Conservation (phyloP, 2,113 vertebrate genomes). For the Polypterus senegalus region DNA sequence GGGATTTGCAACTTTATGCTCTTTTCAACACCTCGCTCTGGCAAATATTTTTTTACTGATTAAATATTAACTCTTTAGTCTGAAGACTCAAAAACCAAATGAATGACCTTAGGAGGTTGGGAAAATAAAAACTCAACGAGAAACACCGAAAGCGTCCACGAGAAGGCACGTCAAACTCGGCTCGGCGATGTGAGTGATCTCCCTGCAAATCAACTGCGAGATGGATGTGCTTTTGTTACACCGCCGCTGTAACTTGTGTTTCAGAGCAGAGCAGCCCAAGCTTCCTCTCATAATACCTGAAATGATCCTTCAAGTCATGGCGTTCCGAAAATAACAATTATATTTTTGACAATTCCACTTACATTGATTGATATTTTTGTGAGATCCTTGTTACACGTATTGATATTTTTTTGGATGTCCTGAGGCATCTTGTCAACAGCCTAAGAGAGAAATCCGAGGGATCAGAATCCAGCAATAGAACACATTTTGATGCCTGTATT, state of each 20-base stretch:
- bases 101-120: no score
- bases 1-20: no score
- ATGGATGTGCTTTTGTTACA: no score
- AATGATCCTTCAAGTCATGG: neutral
- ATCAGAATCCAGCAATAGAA: neutral
- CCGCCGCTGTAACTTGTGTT: neutral
- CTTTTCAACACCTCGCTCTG: no score
- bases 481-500: neutral
- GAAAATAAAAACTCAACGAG: no score
- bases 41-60: no score
- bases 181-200: no score
- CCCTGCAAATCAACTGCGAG: no score
- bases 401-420: neutral
- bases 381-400: neutral
- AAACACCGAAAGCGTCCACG: no score
- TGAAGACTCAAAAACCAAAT: no score
- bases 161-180: no score
- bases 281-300: neutral
- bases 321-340: neutral
- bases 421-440: neutral
- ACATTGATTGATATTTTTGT: neutral
- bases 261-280: neutral
- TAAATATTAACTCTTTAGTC: no score
- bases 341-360: conserved; percentile 1
- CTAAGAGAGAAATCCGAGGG: neutral